Evolutionary conservation across 2,888 invertebrate species (phyloP).

Genomic region (Ommatoiulus sabulosus): DNA sequence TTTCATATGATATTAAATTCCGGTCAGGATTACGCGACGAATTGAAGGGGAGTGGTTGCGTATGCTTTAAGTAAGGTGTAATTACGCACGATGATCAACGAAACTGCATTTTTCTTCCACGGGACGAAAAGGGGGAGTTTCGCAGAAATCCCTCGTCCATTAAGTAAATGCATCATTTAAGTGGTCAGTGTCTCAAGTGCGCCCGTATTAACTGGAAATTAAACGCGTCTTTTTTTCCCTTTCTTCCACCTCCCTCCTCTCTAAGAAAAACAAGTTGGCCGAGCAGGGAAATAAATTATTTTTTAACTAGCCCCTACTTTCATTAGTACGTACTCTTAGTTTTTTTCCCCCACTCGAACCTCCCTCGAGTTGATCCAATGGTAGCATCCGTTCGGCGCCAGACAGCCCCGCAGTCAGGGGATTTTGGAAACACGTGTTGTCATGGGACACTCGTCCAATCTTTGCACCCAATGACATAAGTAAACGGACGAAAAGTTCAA

Average conservation of each 20-base stretch:
- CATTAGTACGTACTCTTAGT: conserved; percentile 20
- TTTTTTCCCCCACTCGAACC: neutral
- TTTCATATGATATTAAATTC: too few relatives aligned
- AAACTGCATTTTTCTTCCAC: neutral
- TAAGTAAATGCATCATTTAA: neutral
- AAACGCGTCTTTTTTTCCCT: neutral
- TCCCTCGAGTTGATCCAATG: neutral
- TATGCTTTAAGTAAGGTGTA: too few relatives aligned
- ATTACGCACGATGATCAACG: too few relatives aligned
- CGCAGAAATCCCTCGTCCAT: neutral
- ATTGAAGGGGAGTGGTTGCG: too few relatives aligned
- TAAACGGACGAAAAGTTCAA: conserved; percentile 10
- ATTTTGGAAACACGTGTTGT: conserved; percentile 28
- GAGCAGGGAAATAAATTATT: conserved; percentile 19
- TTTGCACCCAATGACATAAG: conserved; percentile 1
- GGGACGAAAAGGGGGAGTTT: neutral
- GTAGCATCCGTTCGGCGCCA: conserved; percentile 34
- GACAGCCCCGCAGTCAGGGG: conserved; percentile 27
- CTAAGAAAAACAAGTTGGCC: neutral
- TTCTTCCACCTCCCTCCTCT: neutral
- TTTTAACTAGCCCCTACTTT: conserved; percentile 32
- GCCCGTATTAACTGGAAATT: conserved; percentile 10
- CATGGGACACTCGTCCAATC: conserved; percentile 27
- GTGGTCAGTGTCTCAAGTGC: neutral
- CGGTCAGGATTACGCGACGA: too few relatives aligned